These are phyloP conservation scores for Heteropelma amictum DNA, from an alignment of 2,888 invertebrate species.

Conservation along the genomic window DNA sequence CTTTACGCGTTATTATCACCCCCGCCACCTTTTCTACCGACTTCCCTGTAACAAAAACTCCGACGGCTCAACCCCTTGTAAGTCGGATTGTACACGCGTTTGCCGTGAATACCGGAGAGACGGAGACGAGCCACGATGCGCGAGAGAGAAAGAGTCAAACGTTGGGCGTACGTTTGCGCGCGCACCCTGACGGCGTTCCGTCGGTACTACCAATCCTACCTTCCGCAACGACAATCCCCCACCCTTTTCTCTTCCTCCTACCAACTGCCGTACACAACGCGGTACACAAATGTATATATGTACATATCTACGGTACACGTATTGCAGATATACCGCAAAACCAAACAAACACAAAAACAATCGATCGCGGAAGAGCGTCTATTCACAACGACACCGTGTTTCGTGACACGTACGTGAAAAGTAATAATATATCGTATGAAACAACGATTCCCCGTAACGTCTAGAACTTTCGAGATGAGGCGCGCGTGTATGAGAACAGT, in stretches of 20 bases:
- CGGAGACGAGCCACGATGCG: neutral
- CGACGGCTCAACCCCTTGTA: conserved; percentile 56
- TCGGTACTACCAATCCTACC: conserved; percentile 30
- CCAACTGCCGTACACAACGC: neutral
- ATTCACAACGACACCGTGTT: neutral
- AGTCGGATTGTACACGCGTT: conserved; percentile 38
- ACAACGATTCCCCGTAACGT: too few species aligned
- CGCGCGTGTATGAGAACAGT: too few species aligned
- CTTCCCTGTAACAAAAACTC: conserved; percentile 46
- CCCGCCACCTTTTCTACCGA: conserved; percentile 29
- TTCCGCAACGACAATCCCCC: conserved; percentile 6
- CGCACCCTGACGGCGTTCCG: conserved; percentile 41
- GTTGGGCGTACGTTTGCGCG: conserved; percentile 52
- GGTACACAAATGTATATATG: too few species aligned
- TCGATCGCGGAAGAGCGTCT: conserved; percentile 17
- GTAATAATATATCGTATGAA: too few species aligned
- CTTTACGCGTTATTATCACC: conserved; percentile 17
- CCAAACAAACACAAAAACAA: conserved; percentile 1
- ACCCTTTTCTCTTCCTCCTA: neutral
- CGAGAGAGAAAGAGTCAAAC: conserved; percentile 15
- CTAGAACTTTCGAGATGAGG: too few species aligned
- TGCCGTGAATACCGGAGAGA: conserved; percentile 11
- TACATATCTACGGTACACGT: conserved; percentile 26
- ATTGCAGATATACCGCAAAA: conserved; percentile 33
- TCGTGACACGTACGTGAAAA: too few species aligned